Conservation (phyloP, 2,113 vertebrate species). For the Scophthalmus maximus region DNA sequence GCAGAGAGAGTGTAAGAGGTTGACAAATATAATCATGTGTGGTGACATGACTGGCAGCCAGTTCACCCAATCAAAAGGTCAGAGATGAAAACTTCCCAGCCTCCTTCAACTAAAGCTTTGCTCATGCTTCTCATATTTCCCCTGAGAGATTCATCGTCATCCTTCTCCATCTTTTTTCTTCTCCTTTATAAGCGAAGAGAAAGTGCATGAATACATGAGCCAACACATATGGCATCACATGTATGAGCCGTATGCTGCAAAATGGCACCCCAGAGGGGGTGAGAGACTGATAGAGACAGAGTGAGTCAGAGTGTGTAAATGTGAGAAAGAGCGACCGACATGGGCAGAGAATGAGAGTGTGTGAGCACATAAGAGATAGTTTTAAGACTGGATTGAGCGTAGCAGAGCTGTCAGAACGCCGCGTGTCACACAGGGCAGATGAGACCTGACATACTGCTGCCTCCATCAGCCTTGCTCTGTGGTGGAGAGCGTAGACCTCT, state of each 20-base stretch:
- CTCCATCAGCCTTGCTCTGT: slow-evolving; percentile 39
- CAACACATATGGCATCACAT: slow-evolving; percentile 32
- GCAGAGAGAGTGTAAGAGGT: slow-evolving; percentile 4
- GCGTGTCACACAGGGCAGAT: slow-evolving; percentile 59
- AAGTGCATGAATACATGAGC: slow-evolving; percentile 1
- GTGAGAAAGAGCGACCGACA: slow-evolving; percentile 4
- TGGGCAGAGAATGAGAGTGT: not conserved
- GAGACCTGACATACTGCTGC: slow-evolving; percentile 68
- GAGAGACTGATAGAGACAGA: slow-evolving; percentile 59
- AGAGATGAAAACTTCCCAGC: not conserved
- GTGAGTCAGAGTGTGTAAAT: slow-evolving; percentile 29
- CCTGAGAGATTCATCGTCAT: not conserved
- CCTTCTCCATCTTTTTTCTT: not conserved
- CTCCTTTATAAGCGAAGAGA: no score
- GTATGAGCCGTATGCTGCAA: slow-evolving; percentile 66
- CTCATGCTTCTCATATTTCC: not conserved
- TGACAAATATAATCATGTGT: slow-evolving; percentile 22
- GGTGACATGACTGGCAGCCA: slow-evolving; percentile 7
- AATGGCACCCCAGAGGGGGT: slow-evolving; percentile 66
- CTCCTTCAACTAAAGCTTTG: not conserved
- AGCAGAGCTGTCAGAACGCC: slow-evolving; percentile 59
- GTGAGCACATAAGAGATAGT: not conserved
- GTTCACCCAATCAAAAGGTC: slow-evolving; percentile 25
- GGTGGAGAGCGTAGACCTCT: slow-evolving; percentile 52
- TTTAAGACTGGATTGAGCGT: slow-evolving; percentile 29